phyloP scores from a whole-genome alignment of 2,113 vertebrate genomes.

The Zosterops lateralis region DNA sequence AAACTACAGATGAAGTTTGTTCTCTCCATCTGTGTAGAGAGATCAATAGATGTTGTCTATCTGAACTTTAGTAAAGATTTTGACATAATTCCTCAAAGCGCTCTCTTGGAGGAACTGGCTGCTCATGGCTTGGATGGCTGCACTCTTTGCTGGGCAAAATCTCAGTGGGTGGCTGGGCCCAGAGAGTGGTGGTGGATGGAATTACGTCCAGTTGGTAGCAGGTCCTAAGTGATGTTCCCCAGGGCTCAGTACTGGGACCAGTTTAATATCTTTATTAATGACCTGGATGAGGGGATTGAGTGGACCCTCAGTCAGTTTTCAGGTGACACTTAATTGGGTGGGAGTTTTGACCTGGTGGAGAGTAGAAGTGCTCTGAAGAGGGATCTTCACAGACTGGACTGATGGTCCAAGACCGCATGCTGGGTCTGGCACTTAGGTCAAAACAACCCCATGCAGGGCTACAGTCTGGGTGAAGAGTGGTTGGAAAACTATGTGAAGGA shows the following conservation, averaged over 20 bases:
- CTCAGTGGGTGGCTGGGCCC: no score
- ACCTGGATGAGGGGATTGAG: not conserved
- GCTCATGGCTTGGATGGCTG: not conserved
- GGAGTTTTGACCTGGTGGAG: not conserved
- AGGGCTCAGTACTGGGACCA: not conserved
- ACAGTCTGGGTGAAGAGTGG: not conserved
- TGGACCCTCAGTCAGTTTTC: not conserved
- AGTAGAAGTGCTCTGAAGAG: not conserved
- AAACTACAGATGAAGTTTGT: not conserved
- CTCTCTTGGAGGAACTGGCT: not conserved
- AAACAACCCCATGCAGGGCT: not conserved
- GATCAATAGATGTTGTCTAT: not conserved
- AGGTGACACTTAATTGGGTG: not conserved
- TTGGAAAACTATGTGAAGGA: not conserved
- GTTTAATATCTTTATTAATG: not conserved
- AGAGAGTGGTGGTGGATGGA: not conserved
- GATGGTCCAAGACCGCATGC: not conserved
- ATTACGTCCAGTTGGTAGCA: not conserved
- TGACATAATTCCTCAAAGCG: not conserved
- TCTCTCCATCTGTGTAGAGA: not conserved
- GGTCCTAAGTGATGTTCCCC: not conserved
- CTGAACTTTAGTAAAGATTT: not conserved
- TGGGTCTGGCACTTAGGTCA: not conserved
- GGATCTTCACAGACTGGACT: not conserved
- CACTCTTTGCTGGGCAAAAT: not conserved